phyloP scores from a whole-genome alignment of 1,140 invertebrate species.

The Cydia strobilella region DNA sequence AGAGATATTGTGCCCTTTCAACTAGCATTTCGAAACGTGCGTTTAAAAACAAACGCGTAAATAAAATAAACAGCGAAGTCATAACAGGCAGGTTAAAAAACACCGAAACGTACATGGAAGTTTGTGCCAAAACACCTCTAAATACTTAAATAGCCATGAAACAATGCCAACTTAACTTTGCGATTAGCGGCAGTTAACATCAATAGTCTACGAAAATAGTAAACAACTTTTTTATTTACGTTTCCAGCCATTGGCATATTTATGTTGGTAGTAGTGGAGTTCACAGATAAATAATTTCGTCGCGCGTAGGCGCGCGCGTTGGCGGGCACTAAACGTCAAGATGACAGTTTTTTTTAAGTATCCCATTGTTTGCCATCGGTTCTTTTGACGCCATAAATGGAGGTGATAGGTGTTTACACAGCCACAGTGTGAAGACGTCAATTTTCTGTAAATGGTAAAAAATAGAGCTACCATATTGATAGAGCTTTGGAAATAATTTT shows the following conservation, averaged over 20 bases:
- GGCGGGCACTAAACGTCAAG: conserved; percentile 53
- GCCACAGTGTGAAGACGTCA: conserved; percentile 23
- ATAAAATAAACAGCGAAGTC: not conserved
- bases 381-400: conserved; percentile 46
- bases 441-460: conserved; percentile 31
- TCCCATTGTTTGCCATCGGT: conserved; percentile 41
- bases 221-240: not conserved
- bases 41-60: not conserved
- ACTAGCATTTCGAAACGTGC: not conserved
- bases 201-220: not conserved
- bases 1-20: not conserved
- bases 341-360: conserved; percentile 49
- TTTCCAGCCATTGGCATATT: not conserved
- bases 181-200: not conserved
- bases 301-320: conserved; percentile 38
- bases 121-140: not conserved
- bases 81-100: not conserved
- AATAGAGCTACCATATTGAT: conserved; percentile 30
- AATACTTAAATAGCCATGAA: not conserved
- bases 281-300: conserved; percentile 29
- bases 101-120: not conserved
- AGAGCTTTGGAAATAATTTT: not conserved
- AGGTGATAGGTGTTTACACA: conserved; percentile 43
- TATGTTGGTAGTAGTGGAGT: conserved; percentile 7
- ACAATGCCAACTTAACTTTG: not conserved